phyloP scores from a whole-genome alignment of 1,140 invertebrate species.

The Forficula auricularia region DNA sequence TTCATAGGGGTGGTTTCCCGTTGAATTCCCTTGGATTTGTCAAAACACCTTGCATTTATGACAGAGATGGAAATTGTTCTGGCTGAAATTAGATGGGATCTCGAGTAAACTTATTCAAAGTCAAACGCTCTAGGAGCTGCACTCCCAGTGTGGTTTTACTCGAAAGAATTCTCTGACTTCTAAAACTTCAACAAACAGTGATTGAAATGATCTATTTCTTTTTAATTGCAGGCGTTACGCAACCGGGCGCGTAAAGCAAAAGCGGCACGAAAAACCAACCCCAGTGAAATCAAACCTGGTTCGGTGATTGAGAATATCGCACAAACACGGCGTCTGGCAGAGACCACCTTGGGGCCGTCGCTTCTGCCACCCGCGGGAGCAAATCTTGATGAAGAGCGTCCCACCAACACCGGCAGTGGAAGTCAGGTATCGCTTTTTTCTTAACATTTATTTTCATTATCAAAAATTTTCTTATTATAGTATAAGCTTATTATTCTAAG shows the following conservation, averaged over 20 bases:
- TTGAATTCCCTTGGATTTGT: too few relatives aligned
- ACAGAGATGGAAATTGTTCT: too few relatives aligned
- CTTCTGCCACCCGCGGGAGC: slow-evolving; percentile 14
- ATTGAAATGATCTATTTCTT: too few relatives aligned
- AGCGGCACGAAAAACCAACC: slow-evolving; percentile 51
- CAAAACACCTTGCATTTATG: too few relatives aligned
- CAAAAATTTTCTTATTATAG: too few relatives aligned
- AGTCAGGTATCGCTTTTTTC: slow-evolving; percentile 25
- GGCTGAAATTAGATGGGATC: too few relatives aligned
- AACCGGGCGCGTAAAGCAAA: slow-evolving; percentile 65
- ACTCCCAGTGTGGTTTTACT: too few relatives aligned
- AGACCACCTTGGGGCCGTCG: slow-evolving; percentile 51
- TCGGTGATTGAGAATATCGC: slow-evolving; percentile 79
- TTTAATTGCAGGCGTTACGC: slow-evolving; percentile 43
- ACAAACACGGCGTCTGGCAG: slow-evolving; percentile 57
- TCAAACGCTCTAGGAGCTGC: too few relatives aligned
- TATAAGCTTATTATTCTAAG: neutral
- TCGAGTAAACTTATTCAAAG: too few relatives aligned
- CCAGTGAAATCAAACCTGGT: slow-evolving; percentile 52
- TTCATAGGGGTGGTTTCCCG: too few relatives aligned
- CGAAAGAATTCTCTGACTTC: too few relatives aligned
- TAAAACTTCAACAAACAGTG: too few relatives aligned
- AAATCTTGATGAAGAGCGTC: slow-evolving; percentile 36
- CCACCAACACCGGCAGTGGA: slow-evolving; percentile 79
- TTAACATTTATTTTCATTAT: neutral